Base-by-base conservation (phyloP, 2,888 invertebrate species). In the Melanostoma mellinum region DNA sequence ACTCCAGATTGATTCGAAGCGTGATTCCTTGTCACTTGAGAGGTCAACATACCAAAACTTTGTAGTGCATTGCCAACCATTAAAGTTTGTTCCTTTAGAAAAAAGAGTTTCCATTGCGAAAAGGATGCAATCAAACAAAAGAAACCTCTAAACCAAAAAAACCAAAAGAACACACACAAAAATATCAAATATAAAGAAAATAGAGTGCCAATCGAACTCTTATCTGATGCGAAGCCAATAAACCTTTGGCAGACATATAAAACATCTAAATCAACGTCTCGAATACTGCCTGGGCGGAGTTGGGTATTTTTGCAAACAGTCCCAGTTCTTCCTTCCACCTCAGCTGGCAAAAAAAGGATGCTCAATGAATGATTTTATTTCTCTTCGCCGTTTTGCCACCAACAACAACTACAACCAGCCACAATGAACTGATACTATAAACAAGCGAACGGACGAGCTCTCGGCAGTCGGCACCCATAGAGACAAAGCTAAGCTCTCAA, bases 221-320 rank as follows among this genome's bases (percentile, higher is more conserved):
- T 84, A 84, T 84, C 84, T 84, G 79, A 84, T 79, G 79, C 84
- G 84, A 84, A 84, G 84, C 84, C 84, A 84, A 84, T 84, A 84
- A 84, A 84, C 79, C 84, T 74, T 65, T 84, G 84, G 84, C 84
- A 84, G 84, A 84, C 84, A 50, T 75, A 84, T 79, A 84, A 79
- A 84, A 79, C 84, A 84, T 84, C 84, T 84, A 84, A 84, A 84
- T 84, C 84, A 84, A 71, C 65, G 84, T 75, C 84, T 74, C 30
- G 60, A 10, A 55, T 10, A 84, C 79, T 75, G 32, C 40, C 65
- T 78, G 82, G 78, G 79, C 73, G 82, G 68, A 74, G 42, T 65
- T 6, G 60, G 53, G 38, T 56, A 40, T 76, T 53, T 69, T 42
- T 56, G 9, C 52, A 40, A 50, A 65, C 30, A 8, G 46, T 20